Base-by-base conservation (phyloP, 2,797 vertebrate genomes). In the Halcyon badia region DNA sequence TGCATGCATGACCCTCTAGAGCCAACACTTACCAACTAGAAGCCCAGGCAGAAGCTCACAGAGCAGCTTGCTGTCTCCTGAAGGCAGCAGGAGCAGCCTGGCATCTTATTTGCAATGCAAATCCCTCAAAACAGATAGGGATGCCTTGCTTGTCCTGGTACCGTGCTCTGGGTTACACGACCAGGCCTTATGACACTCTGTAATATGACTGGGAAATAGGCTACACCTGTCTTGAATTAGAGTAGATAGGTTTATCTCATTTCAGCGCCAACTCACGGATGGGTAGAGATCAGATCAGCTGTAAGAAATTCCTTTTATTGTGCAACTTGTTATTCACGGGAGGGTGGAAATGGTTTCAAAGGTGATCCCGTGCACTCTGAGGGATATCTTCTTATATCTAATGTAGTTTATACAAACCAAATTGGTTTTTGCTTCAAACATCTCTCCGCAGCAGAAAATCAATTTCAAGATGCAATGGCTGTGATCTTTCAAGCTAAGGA, bases 381-480 rank as follows among this genome's bases (percentile, higher is more conserved):
- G 94, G 88, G 86, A 68, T 94, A 96, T 95, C 91, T 93, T 90
- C 73, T 97, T 91, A 69, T 90, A 93, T 79, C 90, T 96, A 95
- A 94, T 60, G 77, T 54, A 94, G 88, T 96, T 97, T 94, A 92
- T 96, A 96, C 71, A 94, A 95, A 94, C 88, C 80, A 97, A 97
- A 97, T 96, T 91, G 82, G 77, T 93, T 97, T 97, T 97, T 94
- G 82, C 96, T 97, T 96, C 83, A 19, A 94, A 92, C 87, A 88
- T 65, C 71, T 94, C 91, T 89, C 87, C 0, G 1, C 94, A 95
- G 84, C 88, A 78, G 69, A 95, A 97, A 97, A 96, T 96, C 71
- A 97, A 97, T 97, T 97, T 91, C 46, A 66, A 65, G 92, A 95
- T 77, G 89, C 84, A 71, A 62, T 19, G 65, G 26, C 62, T 94